Conservation (phyloP, 2,797 vertebrate genomes). For the Cyprinodon diabolis region DNA sequence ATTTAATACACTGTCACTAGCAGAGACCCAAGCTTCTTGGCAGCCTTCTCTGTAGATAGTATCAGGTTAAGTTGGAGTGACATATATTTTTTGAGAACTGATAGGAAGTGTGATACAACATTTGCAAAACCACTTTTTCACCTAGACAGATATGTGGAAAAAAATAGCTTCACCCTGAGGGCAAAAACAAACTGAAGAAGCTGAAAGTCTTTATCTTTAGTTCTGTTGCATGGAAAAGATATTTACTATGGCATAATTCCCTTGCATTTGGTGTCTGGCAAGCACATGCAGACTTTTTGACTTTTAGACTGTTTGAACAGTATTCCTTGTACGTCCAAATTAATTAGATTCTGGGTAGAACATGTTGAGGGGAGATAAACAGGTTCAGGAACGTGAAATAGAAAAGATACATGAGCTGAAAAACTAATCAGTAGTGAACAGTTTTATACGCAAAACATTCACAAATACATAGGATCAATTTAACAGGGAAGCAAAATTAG, state of each 20-base stretch:
- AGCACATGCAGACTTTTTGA: constrained; percentile 46
- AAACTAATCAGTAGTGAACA: constrained; percentile 11
- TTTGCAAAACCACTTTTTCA: constrained; percentile 63
- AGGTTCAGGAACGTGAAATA: constrained; percentile 35
- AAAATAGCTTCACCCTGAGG: constrained; percentile 63
- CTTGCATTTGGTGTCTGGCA: constrained; percentile 42
- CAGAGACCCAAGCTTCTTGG: constrained; percentile 32
- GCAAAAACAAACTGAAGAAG: constrained; percentile 65
- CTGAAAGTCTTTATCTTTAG: constrained; percentile 72
- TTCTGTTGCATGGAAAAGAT: constrained; percentile 49
- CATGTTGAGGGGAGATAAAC: constrained; percentile 28
- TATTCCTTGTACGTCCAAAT: constrained; percentile 38
- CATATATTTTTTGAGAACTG: constrained; percentile 74
- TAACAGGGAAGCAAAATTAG: constrained; percentile 25
- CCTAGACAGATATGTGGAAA: constrained; percentile 62
- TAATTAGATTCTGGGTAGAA: constrained; percentile 43
- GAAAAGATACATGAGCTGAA: constrained; percentile 17
- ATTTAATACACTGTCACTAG: constrained; percentile 58
- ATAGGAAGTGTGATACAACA: constrained; percentile 77
- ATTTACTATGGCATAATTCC: constrained; percentile 55
- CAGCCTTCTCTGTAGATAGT: constrained; percentile 59
- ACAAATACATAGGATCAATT: constrained; percentile 8
- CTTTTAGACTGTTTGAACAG: constrained; percentile 25
- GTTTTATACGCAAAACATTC: constrained; percentile 1
- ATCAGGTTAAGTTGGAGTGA: constrained; percentile 69